Evolutionary conservation across 2,113 vertebrate genomes (phyloP).

Genomic region (Spilogale gracilis): DNA sequence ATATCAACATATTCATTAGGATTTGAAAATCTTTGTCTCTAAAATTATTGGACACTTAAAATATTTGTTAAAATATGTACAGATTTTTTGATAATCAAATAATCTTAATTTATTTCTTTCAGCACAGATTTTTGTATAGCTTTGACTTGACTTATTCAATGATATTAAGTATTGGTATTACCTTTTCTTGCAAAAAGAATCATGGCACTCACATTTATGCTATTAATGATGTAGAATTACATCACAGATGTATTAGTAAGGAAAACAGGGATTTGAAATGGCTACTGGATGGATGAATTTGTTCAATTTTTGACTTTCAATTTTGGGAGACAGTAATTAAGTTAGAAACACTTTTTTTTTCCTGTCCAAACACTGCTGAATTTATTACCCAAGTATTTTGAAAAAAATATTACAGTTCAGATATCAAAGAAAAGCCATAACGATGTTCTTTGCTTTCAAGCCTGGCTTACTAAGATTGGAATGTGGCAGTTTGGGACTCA

Average conservation of each 20-base stretch:
- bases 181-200: background rate
- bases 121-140: background rate
- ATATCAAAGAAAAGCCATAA: background rate
- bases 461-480: background rate
- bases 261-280: background rate
- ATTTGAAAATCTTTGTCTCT: background rate
- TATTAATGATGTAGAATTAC: background rate
- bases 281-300: background rate
- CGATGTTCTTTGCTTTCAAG: background rate
- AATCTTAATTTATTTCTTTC: background rate
- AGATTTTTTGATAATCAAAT: background rate
- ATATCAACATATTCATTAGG: background rate
- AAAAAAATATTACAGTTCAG: background rate
- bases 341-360: background rate
- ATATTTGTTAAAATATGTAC: background rate
- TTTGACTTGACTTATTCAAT: background rate
- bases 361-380: conserved; percentile 6
- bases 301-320: background rate
- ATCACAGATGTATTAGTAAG: background rate
- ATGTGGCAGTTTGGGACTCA: background rate
- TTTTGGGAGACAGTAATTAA: background rate
- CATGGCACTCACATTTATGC: background rate
- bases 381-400: conserved; percentile 25
- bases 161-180: background rate
- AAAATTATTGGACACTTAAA: background rate